Conservation (phyloP, 2,113 vertebrate species). For the Bubalus kerabau region DNA sequence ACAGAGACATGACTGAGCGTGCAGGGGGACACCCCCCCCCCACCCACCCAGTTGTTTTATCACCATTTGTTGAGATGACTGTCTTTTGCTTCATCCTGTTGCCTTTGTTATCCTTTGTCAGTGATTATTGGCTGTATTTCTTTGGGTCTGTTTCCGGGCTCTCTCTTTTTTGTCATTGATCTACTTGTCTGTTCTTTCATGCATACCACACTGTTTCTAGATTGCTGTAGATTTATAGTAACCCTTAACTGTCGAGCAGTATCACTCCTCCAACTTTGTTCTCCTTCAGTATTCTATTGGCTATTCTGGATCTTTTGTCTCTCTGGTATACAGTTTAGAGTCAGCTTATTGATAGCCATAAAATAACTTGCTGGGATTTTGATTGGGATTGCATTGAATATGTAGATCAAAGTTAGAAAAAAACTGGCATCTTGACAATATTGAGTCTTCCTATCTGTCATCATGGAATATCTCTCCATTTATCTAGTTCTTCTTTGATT, state of each 20-base stretch:
- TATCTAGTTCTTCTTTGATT: background rate
- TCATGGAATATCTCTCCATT: background rate
- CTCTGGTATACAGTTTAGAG: background rate
- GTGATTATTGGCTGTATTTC: background rate
- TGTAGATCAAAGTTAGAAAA: background rate
- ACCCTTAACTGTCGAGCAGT: background rate
- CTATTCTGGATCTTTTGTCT: background rate
- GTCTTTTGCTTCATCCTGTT: background rate
- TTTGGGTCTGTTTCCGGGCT: background rate
- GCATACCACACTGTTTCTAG: background rate
- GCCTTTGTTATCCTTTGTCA: background rate
- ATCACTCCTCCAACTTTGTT: background rate
- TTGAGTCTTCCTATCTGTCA: background rate
- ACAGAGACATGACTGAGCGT: background rate
- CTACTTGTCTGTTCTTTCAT: background rate
- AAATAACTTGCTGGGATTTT: background rate
- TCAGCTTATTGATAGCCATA: background rate
- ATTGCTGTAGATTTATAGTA: background rate
- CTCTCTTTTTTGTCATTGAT: background rate
- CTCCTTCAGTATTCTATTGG: background rate
- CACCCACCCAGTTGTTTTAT: background rate
- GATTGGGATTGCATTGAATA: background rate
- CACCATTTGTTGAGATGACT: background rate
- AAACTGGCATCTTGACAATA: background rate
- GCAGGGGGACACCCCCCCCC: rapidly evolving